Conservation (phyloP, 2,797 vertebrate genomes). For the Acanthurus leucopareius region DNA sequence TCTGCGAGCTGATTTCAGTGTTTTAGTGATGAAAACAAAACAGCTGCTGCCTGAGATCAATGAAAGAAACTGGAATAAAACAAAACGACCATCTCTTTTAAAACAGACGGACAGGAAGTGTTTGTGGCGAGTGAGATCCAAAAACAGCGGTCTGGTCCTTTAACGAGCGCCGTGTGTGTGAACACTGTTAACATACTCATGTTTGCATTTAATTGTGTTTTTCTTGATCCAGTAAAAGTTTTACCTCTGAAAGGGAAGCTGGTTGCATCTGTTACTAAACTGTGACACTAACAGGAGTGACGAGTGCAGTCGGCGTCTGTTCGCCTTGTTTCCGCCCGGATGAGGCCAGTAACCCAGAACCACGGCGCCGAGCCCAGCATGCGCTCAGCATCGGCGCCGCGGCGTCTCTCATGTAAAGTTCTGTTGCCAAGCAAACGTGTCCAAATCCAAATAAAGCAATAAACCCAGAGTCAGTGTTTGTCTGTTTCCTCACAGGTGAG, state of each 20-base stretch:
- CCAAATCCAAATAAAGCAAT: conserved; percentile 77
- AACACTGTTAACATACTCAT: conserved; percentile 62
- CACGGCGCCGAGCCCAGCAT: conserved; percentile 24
- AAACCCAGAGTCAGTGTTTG: conserved; percentile 38
- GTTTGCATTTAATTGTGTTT: conserved; percentile 37
- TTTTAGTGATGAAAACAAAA: neutral
- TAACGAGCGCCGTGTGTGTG: conserved; percentile 67
- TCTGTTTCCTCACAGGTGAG: neutral
- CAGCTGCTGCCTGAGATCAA: neutral
- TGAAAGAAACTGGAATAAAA: neutral
- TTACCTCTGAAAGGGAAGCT: conserved; percentile 73
- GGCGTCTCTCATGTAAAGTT: conserved; percentile 53
- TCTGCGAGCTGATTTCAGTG: neutral
- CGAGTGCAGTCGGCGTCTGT: conserved; percentile 13
- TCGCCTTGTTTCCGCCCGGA: conserved; percentile 27
- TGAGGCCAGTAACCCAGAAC: conserved; percentile 45
- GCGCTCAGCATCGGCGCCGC: conserved; percentile 39
- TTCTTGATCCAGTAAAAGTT: conserved; percentile 32
- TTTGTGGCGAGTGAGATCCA: neutral
- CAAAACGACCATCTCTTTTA: neutral
- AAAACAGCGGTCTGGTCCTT: conserved; percentile 41
- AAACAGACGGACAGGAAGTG: neutral
- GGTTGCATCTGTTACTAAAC: conserved; percentile 26
- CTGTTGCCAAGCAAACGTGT: conserved; percentile 57
- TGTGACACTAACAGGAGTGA: conserved; percentile 60